Evolutionary conservation across 2,797 vertebrate species (phyloP).

Genomic region (Sebastes steindachneri): DNA sequence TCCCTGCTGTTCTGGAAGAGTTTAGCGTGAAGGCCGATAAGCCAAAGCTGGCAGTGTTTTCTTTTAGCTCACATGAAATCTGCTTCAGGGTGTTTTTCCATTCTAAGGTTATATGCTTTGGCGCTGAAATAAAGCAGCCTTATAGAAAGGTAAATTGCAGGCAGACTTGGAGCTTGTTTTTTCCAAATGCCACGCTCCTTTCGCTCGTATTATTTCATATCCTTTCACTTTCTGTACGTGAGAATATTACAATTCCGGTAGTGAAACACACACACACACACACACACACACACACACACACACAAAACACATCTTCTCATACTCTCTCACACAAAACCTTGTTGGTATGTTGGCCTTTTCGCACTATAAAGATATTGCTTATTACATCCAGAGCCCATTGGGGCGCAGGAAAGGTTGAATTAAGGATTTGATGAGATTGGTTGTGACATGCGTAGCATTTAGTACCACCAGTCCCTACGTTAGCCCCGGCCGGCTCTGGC

Average conservation of each 20-base stretch:
- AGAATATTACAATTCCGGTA: neutral
- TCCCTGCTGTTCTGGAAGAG: neutral
- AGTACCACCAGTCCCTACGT: slow-evolving; percentile 46
- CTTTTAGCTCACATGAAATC: slow-evolving; percentile 19
- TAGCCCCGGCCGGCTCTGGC: slow-evolving; percentile 28
- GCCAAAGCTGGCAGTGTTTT: slow-evolving; percentile 13
- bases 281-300: neutral
- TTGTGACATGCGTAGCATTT: slow-evolving; percentile 73
- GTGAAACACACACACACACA: neutral
- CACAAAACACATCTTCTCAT: neutral
- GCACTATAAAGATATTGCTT: slow-evolving; percentile 54
- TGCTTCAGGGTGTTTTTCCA: slow-evolving; percentile 7
- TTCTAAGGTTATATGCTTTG: slow-evolving; percentile 17
- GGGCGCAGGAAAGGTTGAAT: neutral
- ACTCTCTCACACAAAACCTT: slow-evolving; percentile 16
- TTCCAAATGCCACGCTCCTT: slow-evolving; percentile 28
- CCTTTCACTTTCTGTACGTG: slow-evolving; percentile 1
- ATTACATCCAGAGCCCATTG: slow-evolving; percentile 45
- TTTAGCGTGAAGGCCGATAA: slow-evolving; percentile 11
- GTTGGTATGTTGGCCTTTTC: slow-evolving; percentile 46
- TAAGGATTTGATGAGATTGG: slow-evolving; percentile 67
- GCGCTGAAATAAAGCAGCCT: slow-evolving; percentile 8
- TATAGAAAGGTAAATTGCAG: slow-evolving; percentile 1
- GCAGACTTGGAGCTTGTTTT: slow-evolving; percentile 4
- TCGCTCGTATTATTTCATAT: slow-evolving; percentile 31